Evolutionary conservation across 1,140 invertebrate species (phyloP), one percentile per base, ranked within the genome.

Genomic region (Drosophila takahashii): DNA sequence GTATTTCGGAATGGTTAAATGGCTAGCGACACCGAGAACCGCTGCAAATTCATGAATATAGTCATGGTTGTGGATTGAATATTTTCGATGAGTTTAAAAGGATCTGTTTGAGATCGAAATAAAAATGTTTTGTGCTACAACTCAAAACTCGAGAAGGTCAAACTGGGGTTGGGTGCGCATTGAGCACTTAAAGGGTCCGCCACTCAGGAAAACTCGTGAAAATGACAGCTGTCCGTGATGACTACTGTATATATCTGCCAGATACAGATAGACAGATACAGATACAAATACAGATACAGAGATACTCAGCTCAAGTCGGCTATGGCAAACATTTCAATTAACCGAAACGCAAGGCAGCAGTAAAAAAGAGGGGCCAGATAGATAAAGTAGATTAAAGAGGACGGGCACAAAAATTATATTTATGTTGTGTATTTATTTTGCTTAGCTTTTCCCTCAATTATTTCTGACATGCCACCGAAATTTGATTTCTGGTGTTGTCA

Each of bases 311-410:
- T 18, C 26, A 32, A 67, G 59, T 51, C 60, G 39, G 22, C 47
- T n/a, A 41, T 32, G 6, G 39, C 50, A 57, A 48, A 48, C 64
- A 70, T 70, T 70, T 70, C 51, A 69, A 70, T 70, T 70, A 70
- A 70, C 34, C 50, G 18, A 69, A 70, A 56, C 59, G 54, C 61
- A 42, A 34, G 27, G 18, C 47, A 65, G 47, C 44, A 45, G 47
- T 22, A 51, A 27, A 61, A 61, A 61, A 32, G 36, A 50, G 58
- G 27, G 32, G 32, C 18, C 18, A 27, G 10, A 56, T 29, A 56
- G 51, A 45, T 37, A 48, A 39, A 41, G 34, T 26, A 45, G 50
- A 70, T 70, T 56, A 47, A 27, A n/a, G 26, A 8, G n/a, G 47
- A 42, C 37, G 16, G 15, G 29, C 57, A 29, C n/a, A 67, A 42